Evolutionary conservation across 1,140 invertebrate species (phyloP).

Genomic region (Acromyrmex echinatior): DNA sequence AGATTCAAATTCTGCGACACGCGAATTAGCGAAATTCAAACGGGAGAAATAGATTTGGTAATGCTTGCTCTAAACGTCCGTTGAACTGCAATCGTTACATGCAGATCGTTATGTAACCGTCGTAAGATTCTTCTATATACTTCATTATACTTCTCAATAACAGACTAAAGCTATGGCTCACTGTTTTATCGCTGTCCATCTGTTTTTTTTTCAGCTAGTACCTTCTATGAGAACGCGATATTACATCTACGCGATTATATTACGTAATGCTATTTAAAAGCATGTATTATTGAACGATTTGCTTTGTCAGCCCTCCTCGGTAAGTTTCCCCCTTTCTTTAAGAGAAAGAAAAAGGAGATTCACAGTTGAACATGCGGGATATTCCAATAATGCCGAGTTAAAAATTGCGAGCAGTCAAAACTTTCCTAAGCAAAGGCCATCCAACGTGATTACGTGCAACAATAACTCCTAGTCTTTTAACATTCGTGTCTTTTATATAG

Average conservation of each 20-base stretch:
- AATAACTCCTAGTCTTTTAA: constrained; percentile 70
- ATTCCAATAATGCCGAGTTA: constrained; percentile 38
- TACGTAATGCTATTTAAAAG: constrained; percentile 53
- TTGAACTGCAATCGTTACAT: neutral
- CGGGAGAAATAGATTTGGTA: neutral
- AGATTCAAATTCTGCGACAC: neutral
- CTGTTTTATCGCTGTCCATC: constrained; percentile 23
- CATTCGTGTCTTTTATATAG: constrained; percentile 72
- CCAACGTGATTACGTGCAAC: constrained; percentile 69
- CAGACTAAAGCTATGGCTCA: constrained; percentile 62
- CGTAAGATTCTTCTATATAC: constrained; percentile 71
- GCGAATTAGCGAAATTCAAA: neutral
- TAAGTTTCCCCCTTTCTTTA: neutral
- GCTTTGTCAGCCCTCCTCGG: constrained; percentile 6
- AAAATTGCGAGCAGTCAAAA: constrained; percentile 62
- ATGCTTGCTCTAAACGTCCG: neutral
- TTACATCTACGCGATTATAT: constrained; percentile 25
- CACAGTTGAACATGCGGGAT: constrained; percentile 6
- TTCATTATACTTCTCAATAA: constrained; percentile 60
- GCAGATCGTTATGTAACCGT: constrained; percentile 12
- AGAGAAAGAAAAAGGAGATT: constrained; percentile 5
- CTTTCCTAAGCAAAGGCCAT: constrained; percentile 76
- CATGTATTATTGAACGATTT: constrained; percentile 51
- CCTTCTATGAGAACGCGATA: constrained; percentile 48
- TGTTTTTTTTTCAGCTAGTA: constrained; percentile 29